A percentile compares a stretch with the other conserved stretches of the same genome.
Evolutionary conservation across 2,888 invertebrate genomes (phyloP).

Genomic region (Platycnemis pennipes): DNA sequence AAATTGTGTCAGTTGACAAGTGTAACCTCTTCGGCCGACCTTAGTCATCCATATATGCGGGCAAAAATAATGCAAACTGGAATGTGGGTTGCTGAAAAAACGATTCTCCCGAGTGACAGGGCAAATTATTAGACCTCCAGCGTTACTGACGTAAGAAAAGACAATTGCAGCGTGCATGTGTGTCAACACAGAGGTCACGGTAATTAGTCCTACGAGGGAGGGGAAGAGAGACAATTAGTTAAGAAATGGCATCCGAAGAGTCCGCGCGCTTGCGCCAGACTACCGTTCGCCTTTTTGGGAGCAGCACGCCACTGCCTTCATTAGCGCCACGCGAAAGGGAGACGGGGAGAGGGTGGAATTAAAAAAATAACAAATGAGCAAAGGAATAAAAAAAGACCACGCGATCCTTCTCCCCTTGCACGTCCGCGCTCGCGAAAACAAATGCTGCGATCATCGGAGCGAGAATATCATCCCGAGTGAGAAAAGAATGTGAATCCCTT

Average conservation of each 20-base stretch:
- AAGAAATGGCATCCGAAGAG: slow-evolving; percentile 13
- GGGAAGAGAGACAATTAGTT: slow-evolving; percentile 45
- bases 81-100: background rate
- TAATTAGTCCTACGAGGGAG: slow-evolving; percentile 25
- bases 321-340: slow-evolving; percentile 43
- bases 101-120: background rate
- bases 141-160: slow-evolving; percentile 12
- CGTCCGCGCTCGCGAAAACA: background rate
- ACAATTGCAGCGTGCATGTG: background rate
- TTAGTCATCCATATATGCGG: background rate
- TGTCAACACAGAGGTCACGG: background rate
- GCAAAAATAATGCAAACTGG: background rate
- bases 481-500: slow-evolving; percentile 47
- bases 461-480: slow-evolving; percentile 17
- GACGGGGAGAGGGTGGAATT: background rate
- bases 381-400: background rate
- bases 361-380: background rate
- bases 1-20: too few species aligned
- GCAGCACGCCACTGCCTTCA: slow-evolving; percentile 33
- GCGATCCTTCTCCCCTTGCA: background rate
- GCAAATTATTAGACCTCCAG: background rate
- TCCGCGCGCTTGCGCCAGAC: background rate
- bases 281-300: background rate
- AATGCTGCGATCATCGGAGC: slow-evolving; percentile 46
- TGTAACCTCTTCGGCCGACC: background rate